Conservation (phyloP, 2,113 vertebrate genomes). For the Amblyopsis rosae region DNA sequence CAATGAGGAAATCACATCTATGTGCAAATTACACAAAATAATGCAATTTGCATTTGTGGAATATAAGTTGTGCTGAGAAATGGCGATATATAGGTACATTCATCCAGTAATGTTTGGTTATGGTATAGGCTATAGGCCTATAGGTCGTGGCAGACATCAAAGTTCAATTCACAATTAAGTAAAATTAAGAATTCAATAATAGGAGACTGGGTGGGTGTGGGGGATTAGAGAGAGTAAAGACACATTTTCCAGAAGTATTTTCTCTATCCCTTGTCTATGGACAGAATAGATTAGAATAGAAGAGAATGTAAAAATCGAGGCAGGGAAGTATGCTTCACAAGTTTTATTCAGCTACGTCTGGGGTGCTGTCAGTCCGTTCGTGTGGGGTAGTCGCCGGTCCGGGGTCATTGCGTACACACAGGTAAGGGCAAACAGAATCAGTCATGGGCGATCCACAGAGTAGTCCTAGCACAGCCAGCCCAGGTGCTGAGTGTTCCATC, state of each 20-base stretch:
- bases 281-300: slow-evolving; percentile 5
- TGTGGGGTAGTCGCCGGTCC: too few species aligned
- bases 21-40: too few species aligned
- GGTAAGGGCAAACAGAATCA: too few species aligned
- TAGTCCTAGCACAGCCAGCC: too few species aligned
- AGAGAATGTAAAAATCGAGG: not conserved
- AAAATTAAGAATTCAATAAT: slow-evolving; percentile 37
- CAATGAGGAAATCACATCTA: too few species aligned
- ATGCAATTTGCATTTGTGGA: too few species aligned
- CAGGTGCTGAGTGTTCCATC: too few species aligned
- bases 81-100: slow-evolving; percentile 25
- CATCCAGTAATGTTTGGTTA: slow-evolving; percentile 24
- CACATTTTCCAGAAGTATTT: slow-evolving; percentile 21
- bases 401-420: too few species aligned
- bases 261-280: not conserved
- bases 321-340: too few species aligned
- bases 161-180: slow-evolving; percentile 32
- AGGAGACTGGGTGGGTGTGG: not conserved
- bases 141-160: slow-evolving; percentile 40
- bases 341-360: too few species aligned
- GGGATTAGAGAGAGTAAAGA: not conserved
- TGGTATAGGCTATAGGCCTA: slow-evolving; percentile 2
- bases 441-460: too few species aligned
- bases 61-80: slow-evolving; percentile 21
- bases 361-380: too few species aligned